Conservation (phyloP, 1,140 invertebrate genomes). For the Tetramorium simillimum region DNA sequence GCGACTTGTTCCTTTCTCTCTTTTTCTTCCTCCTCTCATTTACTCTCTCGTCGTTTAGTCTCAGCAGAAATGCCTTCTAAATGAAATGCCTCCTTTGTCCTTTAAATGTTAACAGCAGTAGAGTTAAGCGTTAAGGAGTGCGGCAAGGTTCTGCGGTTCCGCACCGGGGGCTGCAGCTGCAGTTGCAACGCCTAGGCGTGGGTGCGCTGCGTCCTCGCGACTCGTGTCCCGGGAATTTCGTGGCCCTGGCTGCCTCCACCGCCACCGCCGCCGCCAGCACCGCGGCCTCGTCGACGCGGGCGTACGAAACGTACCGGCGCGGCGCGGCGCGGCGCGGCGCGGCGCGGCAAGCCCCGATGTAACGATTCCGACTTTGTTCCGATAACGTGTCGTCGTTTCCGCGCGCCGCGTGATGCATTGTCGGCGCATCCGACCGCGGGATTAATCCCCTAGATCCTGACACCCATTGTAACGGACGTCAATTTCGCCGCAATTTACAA, state of each 20-base stretch:
- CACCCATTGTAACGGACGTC: not conserved
- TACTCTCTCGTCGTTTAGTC: not conserved
- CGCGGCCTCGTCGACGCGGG: conserved; percentile 38
- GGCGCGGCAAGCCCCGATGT: not conserved
- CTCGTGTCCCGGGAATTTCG: conserved; percentile 69
- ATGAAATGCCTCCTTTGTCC: not conserved
- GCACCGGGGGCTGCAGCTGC: conserved; percentile 29
- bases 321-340: not conserved
- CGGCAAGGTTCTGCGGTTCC: conserved; percentile 3
- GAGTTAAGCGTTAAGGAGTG: not conserved
- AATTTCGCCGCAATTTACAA: not conserved
- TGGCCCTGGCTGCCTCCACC: conserved; percentile 27
- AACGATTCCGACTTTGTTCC: conserved; percentile 36
- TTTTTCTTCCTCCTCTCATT: not conserved
- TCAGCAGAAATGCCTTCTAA: not conserved
- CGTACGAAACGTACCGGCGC: conserved; percentile 31
- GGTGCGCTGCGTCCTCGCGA: conserved; percentile 60
- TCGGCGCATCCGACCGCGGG: not conserved
- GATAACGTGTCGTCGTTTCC: conserved; percentile 24
- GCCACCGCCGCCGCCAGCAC: not conserved
- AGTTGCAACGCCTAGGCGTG: conserved; percentile 62
- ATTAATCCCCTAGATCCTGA: not conserved
- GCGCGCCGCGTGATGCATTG: not conserved
- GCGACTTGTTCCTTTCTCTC: not conserved
- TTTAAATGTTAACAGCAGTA: not conserved